A percentile compares a stretch with the other conserved stretches of the same genome.
Evolutionary conservation across 2,888 invertebrate genomes (phyloP).

Genomic region (Tetramorium bicarinatum): DNA sequence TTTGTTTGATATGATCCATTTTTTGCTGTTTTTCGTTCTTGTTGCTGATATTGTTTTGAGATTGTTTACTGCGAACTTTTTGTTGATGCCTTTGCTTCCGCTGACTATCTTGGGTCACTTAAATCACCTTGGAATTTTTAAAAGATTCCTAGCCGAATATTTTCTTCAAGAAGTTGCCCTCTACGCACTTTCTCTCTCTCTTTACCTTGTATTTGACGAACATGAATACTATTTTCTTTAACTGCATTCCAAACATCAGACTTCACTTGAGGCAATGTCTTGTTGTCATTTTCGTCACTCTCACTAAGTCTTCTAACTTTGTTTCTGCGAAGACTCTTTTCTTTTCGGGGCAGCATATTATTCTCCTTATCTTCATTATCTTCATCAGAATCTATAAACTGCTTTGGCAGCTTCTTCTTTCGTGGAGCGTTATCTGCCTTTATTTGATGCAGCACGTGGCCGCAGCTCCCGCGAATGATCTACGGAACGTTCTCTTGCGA

Average conservation of each 20-base stretch:
- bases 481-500: too few relatives aligned
- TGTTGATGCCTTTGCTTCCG: background rate
- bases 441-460: too few relatives aligned
- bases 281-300: background rate
- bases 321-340: background rate
- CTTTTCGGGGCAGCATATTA: background rate
- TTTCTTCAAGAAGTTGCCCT: background rate
- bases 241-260: slow-evolving; percentile 9
- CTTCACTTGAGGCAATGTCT: background rate
- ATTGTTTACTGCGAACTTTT: background rate
- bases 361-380: background rate
- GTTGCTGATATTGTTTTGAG: background rate
- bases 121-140: background rate
- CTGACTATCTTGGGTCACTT: background rate
- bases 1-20: background rate
- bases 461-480: too few relatives aligned
- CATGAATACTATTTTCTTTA: slow-evolving; percentile 1
- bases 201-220: background rate
- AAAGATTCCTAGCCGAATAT: background rate
- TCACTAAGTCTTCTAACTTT: background rate
- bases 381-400: background rate
- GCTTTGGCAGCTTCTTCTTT: background rate
- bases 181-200: background rate
- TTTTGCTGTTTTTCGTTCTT: too few relatives aligned
- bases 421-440: slow-evolving; percentile 18